phyloP scores from a whole-genome alignment of 1,140 invertebrate genomes.

The Bombus pascuorum region DNA sequence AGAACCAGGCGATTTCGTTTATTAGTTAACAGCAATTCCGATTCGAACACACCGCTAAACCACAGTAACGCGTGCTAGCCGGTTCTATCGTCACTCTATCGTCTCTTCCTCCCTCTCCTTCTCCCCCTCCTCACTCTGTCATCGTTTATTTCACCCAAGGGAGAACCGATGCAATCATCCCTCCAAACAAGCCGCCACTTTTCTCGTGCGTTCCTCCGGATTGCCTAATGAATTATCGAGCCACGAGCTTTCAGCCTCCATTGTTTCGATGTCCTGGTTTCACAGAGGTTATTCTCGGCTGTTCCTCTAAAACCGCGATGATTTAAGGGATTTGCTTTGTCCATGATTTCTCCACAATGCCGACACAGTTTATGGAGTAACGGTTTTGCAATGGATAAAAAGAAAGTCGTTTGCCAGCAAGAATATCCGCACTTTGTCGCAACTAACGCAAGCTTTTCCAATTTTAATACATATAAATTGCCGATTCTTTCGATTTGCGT shows the following conservation, averaged over 20 bases:
- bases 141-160: constrained; percentile 15
- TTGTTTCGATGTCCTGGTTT: neutral
- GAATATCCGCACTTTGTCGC: too few relatives aligned
- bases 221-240: constrained; percentile 15
- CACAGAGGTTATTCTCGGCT: neutral
- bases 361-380: neutral
- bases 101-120: too few relatives aligned
- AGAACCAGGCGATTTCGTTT: neutral
- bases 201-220: neutral
- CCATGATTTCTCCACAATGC: neutral
- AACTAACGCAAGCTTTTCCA: too few relatives aligned
- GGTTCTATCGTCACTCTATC: neutral
- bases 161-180: neutral
- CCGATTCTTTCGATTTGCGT: too few relatives aligned
- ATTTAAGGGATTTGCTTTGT: neutral
- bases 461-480: too few relatives aligned
- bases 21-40: constrained; percentile 21
- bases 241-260: neutral
- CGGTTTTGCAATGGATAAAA: neutral
- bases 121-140: too few relatives aligned
- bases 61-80: neutral
- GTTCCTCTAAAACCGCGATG: neutral
- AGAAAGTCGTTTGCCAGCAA: neutral
- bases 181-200: constrained; percentile 7
- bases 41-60: too few relatives aligned